phyloP scores from a whole-genome alignment of 2,888 invertebrate genomes.

The Subacronicta megacephala region DNA sequence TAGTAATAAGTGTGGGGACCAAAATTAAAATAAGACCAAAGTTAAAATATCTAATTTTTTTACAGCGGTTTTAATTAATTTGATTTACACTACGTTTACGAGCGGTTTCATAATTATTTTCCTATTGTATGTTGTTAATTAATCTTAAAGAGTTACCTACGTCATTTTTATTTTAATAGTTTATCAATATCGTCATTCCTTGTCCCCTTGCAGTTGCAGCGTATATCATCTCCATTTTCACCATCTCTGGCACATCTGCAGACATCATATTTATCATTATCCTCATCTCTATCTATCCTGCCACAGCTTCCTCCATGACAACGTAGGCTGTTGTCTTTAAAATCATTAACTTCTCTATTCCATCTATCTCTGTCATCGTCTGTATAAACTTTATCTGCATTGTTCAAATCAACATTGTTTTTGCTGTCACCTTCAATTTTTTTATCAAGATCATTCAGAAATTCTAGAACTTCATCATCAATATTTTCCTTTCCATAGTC shows the following conservation, averaged over 20 bases:
- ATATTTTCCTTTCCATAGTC: background rate
- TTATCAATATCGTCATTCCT: background rate
- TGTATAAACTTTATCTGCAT: slow-evolving; percentile 8
- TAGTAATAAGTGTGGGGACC: too few relatives aligned
- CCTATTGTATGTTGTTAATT: too few relatives aligned
- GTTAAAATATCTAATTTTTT: too few relatives aligned
- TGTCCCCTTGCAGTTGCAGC: background rate
- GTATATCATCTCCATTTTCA: background rate
- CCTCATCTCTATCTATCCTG: background rate
- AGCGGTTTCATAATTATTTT: too few relatives aligned
- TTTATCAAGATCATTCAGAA: slow-evolving; percentile 17
- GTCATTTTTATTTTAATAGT: background rate
- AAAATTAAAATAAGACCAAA: too few relatives aligned
- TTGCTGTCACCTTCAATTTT: slow-evolving; percentile 3
- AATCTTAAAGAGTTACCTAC: background rate
- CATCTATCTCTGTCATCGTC: background rate
- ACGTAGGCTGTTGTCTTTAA: background rate
- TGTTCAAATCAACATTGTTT: slow-evolving; percentile 14
- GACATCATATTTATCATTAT: background rate
- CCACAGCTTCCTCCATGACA: slow-evolving; percentile 10
- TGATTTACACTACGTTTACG: too few relatives aligned
- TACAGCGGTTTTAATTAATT: too few relatives aligned
- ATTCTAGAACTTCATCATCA: slow-evolving; percentile 4
- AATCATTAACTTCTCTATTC: background rate
- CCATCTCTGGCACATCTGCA: background rate